phyloP scores from a whole-genome alignment of 2,797 vertebrate genomes.

The Sebastes variabilis region DNA sequence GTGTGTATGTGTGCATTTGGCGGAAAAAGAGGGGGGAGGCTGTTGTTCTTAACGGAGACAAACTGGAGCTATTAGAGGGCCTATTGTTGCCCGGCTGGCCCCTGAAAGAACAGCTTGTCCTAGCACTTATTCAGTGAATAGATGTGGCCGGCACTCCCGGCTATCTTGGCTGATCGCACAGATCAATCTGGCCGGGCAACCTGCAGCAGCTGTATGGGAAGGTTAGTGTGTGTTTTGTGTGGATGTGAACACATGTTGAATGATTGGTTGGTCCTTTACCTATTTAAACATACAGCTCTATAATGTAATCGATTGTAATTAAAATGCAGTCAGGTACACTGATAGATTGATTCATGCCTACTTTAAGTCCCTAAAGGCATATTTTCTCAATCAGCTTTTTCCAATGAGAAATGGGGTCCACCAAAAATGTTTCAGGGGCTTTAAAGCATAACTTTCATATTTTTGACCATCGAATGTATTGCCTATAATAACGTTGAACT shows the following conservation, averaged over 20 bases:
- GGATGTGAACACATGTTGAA: not conserved
- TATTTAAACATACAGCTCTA: not conserved
- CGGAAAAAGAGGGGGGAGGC: slow-evolving; percentile 21
- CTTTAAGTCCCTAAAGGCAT: not conserved
- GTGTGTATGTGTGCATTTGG: slow-evolving; percentile 20
- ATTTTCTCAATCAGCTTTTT: not conserved
- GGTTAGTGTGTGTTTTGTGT: not conserved
- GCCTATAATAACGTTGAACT: not conserved
- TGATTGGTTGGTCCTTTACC: not conserved
- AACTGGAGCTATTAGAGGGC: slow-evolving; percentile 77
- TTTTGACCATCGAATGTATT: not conserved
- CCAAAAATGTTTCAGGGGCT: not conserved
- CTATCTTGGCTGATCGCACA: slow-evolving; percentile 69
- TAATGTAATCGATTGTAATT: not conserved
- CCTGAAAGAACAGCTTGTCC: slow-evolving; percentile 79
- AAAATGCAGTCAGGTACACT: not conserved
- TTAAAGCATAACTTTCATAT: not conserved
- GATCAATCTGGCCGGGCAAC: slow-evolving; percentile 71
- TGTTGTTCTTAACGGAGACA: slow-evolving; percentile 80
- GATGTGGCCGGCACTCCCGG: slow-evolving; percentile 65
- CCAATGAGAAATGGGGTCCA: not conserved
- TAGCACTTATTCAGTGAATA: slow-evolving; percentile 75
- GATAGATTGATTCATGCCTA: not conserved
- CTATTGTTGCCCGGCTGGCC: slow-evolving; percentile 74
- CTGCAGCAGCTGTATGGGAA: slow-evolving; percentile 12